Base-by-base conservation (phyloP, 2,113 vertebrate species). In the Nothobranchius furzeri region DNA sequence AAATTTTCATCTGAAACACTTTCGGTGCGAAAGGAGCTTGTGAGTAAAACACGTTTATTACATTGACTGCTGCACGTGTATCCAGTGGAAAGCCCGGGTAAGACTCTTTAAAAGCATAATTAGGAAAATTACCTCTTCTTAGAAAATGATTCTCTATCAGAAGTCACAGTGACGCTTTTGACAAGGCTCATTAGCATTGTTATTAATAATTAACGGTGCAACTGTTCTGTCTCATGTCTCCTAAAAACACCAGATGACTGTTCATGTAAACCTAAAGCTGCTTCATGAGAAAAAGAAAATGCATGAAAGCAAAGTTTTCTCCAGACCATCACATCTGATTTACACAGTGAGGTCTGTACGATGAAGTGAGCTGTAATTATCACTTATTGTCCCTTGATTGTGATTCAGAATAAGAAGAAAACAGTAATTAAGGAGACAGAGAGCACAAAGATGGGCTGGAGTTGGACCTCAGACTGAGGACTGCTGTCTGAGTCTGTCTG, bases 361-460 rank as follows among this genome's bases (percentile, higher is more conserved):
- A 60, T 20, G 62, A 75, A 78, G 51, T 52, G 55, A 64, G 68
- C 30, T 12, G 24, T 73, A 25, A 79, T 75, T 70, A 65, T 71
- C 75, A 25, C 73, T 65, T 49, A 47, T 81, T 82, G 81, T 81
- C 59, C 25, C 64, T 58, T 68, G 70, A 79, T 79, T 81, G 64
- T 9, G 58, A 79, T 79, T 49, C 66, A 64, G 48, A 75, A 81
- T 73, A 60, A 75, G 68, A 70, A 67, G 75, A 88, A 89, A 90
- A 83, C 77, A 85, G 66, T 75, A 85, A 87, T 90, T 85, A 85
- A 62, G 65, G 30, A 55, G 52, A 61, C 75, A 48, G 48, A 63
- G 63, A 72, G 46, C 62, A 70, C 63, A 84, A 68, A 75, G 64
- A 43, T 1, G 0, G 54, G 56, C 51, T 53, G 54, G 25, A 68